Base-by-base conservation (phyloP, 2,797 vertebrate genomes). In the Peromyscus melanophrys region DNA sequence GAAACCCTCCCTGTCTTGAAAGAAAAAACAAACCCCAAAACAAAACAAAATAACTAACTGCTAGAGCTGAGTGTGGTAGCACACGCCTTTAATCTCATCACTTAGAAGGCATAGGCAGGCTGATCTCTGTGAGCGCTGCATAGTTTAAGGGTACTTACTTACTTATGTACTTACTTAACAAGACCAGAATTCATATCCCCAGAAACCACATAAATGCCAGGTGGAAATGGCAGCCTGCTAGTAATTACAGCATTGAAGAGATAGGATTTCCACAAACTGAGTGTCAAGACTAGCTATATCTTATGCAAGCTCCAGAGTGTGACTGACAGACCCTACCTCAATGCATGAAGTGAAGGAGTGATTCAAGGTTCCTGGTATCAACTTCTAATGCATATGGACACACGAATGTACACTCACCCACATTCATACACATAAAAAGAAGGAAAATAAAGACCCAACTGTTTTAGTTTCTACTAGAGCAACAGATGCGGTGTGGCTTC, bases 391-490 rank as follows among this genome's bases (percentile, higher is more conserved):
- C 16, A 10, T 14, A 86, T n/a, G 31, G n/a, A 85, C 19, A 52
- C 43, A 85, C 3, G 25, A 55, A 63, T 67, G 83, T 19, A 85
- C 12, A n/a, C 31, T 67, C 31, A 12, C 43, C 61, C 34, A 69
- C 46, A 52, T 85, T 25, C 63, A 69, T 40, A 88, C 27, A 73
- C n/a, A 57, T n/a, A 12, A 25, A 67, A 67, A 85, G 61, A 49
- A 73, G 49, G 12, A 87, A 57, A 73, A 73, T 73, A 40, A 73
- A 57, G 16, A 89, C 37, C 10, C 25, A 29, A 77, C 1, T 87
- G 19, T 71, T 88, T 88, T 81, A 87, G 37, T 40, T 97, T 67
- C 69, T 61, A 55, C n/a, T 43, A 86, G 9, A 96, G 34, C 34
- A 83, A 92, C 13, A 16, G 87, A 89, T 67, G 11, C 3, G 14